phyloP scores from a whole-genome alignment of 2,888 invertebrate genomes.

The Euphydryas editha region DNA sequence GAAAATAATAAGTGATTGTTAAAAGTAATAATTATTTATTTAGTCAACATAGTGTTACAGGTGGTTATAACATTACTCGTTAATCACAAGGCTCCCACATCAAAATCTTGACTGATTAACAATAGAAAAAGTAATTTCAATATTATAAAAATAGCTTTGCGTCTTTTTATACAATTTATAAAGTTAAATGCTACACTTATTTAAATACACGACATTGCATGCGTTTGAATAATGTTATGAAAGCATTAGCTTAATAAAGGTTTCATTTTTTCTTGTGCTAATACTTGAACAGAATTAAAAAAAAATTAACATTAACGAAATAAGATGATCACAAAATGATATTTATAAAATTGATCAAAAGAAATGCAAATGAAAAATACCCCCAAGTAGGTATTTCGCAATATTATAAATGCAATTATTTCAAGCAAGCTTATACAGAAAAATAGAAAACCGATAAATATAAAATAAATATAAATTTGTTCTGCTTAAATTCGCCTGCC shows the following conservation, averaged over 20 bases:
- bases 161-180: slow-evolving; percentile 56
- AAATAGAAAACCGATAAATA: too few relatives aligned
- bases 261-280: neutral
- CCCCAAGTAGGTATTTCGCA: neutral
- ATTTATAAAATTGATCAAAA: neutral
- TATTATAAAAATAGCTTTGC: slow-evolving; percentile 74
- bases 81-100: slow-evolving; percentile 50
- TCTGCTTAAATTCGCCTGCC: too few relatives aligned
- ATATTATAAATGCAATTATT: neutral
- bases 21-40: slow-evolving; percentile 65
- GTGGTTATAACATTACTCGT: slow-evolving; percentile 55
- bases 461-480: too few relatives aligned
- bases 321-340: neutral
- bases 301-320: neutral
- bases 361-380: neutral
- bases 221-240: slow-evolving; percentile 5
- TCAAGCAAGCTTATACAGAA: neutral
- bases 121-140: slow-evolving; percentile 63
- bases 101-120: slow-evolving; percentile 49
- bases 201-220: slow-evolving; percentile 6
- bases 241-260: neutral
- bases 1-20: slow-evolving; percentile 20
- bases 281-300: too few relatives aligned
- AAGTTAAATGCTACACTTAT: slow-evolving; percentile 37
- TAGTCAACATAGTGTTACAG: slow-evolving; percentile 67